Conservation (phyloP, 2,888 invertebrate genomes). For the Meta bourneti region DNA sequence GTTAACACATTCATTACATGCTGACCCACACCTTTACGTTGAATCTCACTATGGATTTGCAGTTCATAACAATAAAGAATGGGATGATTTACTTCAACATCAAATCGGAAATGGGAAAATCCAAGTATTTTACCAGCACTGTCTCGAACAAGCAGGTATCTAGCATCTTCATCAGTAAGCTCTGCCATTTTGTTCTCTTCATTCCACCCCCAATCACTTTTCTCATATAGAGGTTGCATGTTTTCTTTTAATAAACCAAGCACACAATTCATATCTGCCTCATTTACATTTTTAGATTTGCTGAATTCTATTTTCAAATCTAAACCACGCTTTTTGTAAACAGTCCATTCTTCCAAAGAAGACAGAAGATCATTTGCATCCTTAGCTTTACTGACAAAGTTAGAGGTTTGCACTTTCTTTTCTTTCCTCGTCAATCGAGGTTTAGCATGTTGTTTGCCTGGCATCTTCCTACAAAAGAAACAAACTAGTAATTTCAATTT, state of each 20-base stretch:
- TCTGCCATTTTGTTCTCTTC: slow-evolving; percentile 87
- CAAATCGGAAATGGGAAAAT: slow-evolving; percentile 79
- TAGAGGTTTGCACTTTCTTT: slow-evolving; percentile 49
- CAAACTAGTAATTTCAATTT: slow-evolving; percentile 1
- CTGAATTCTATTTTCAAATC: slow-evolving; percentile 55
- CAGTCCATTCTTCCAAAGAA: slow-evolving; percentile 24
- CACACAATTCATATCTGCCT: slow-evolving; percentile 17
- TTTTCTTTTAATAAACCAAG: slow-evolving; percentile 66
- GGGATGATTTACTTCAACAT: slow-evolving; percentile 83
- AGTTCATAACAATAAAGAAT: slow-evolving; percentile 93
- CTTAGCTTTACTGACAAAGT: slow-evolving; percentile 43
- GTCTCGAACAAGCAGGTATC: slow-evolving; percentile 86
- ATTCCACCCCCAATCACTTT: slow-evolving; percentile 88
- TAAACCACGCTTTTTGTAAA: slow-evolving; percentile 47
- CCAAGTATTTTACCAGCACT: slow-evolving; percentile 78
- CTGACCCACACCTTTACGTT: slow-evolving; percentile 90
- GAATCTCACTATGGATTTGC: slow-evolving; percentile 87
- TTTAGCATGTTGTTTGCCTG: slow-evolving; percentile 54
- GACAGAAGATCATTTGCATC: slow-evolving; percentile 27
- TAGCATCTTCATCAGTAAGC: slow-evolving; percentile 87
- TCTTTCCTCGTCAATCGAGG: slow-evolving; percentile 53
- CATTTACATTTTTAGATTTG: slow-evolving; percentile 1
- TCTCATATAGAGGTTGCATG: slow-evolving; percentile 79
- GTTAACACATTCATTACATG: slow-evolving; percentile 90
- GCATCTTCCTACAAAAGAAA: slow-evolving; percentile 54